These are phyloP conservation scores for Tokudaia tokunoshimensis DNA, from an alignment of 2,797 vertebrate genomes.

Conservation along the genomic window DNA sequence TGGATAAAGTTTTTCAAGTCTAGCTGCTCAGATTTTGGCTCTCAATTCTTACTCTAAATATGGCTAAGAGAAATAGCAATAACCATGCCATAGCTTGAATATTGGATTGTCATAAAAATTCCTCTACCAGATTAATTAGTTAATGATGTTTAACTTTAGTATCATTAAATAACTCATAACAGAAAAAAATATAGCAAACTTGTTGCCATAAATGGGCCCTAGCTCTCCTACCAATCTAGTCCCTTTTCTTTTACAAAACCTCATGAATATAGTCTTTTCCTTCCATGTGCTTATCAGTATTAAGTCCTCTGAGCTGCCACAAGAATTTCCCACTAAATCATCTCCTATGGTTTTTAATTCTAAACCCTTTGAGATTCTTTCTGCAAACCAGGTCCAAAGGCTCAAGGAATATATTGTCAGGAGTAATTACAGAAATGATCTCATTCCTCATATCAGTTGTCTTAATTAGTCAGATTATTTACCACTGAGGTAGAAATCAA, in stretches of 20 bases:
- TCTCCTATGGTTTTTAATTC: background rate
- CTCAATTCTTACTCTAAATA: background rate
- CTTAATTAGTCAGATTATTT: background rate
- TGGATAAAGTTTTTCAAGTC: background rate
- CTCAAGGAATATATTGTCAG: background rate
- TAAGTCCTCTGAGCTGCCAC: background rate
- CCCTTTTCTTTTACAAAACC: background rate
- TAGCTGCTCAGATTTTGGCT: background rate
- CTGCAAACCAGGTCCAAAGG: background rate
- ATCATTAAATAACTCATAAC: background rate
- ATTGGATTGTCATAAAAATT: background rate
- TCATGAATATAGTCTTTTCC: background rate
- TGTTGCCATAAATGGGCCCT: background rate
- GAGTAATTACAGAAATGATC: background rate
- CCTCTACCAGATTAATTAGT: background rate
- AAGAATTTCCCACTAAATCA: background rate
- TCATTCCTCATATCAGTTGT: background rate
- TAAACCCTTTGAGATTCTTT: background rate
- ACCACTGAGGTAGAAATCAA: too few species aligned
- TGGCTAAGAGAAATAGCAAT: background rate
- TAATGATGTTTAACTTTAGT: background rate
- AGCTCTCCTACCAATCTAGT: background rate
- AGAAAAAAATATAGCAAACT: background rate
- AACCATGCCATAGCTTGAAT: background rate
- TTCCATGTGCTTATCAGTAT: background rate